Conservation (phyloP, 2,888 invertebrate species). For the Auanema sp. region DNA sequence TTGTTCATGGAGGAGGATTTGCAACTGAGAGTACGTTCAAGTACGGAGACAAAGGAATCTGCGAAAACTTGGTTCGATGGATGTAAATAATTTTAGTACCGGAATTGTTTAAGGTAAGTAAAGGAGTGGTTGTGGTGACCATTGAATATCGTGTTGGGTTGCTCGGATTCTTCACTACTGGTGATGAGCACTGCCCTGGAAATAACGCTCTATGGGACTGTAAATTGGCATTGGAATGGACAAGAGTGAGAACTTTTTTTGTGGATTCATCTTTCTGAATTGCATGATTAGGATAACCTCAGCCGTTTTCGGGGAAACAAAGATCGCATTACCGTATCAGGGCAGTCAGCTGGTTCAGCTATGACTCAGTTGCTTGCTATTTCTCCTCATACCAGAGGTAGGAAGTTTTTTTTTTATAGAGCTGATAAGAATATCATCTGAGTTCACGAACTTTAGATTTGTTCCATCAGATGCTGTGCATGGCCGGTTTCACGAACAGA, state of each 20-base stretch:
- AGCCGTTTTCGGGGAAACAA: conserved; percentile 50
- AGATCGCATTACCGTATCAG: conserved; percentile 50
- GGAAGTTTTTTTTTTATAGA: too few relatives aligned
- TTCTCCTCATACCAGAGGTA: conserved; percentile 48
- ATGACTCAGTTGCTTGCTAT: conserved; percentile 46
- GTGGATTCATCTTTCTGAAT: too few relatives aligned
- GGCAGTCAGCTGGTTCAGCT: conserved; percentile 54
- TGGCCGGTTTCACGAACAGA: too few relatives aligned
- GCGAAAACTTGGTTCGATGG: too few relatives aligned
- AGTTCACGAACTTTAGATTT: too few relatives aligned
- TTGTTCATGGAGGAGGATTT: conserved; percentile 52
- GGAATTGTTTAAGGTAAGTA: conserved; percentile 10
- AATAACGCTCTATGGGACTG: conserved; percentile 59
- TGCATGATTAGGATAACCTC: conserved; percentile 35
- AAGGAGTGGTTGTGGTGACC: conserved; percentile 51
- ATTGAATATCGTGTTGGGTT: conserved; percentile 51
- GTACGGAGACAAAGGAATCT: conserved; percentile 35
- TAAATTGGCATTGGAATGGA: conserved; percentile 54
- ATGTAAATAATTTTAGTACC: too few relatives aligned
- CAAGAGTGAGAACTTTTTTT: too few relatives aligned
- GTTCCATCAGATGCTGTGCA: too few relatives aligned
- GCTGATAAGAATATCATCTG: too few relatives aligned
- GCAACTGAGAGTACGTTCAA: conserved; percentile 35
- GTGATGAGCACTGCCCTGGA: conserved; percentile 45
- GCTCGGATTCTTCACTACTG: conserved; percentile 58